Percentiles rank a stretch among this genome's conserved stretches.
phyloP scores from a whole-genome alignment of 2,888 invertebrate genomes.

The Nemapogon koenigi region DNA sequence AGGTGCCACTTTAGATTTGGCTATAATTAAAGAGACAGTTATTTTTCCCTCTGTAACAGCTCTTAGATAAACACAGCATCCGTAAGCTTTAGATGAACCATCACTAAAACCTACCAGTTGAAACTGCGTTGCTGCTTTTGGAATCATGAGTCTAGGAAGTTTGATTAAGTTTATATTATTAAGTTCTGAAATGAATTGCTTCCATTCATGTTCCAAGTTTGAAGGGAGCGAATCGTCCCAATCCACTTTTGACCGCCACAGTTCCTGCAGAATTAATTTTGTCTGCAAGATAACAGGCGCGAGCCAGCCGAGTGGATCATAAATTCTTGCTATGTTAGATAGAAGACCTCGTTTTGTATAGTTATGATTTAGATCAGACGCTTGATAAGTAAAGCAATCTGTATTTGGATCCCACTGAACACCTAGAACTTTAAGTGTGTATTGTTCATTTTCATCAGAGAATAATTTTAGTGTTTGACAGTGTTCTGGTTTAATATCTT shows the following conservation, averaged over 20 bases:
- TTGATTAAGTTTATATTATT: neutral
- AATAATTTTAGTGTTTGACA: slow-evolving; percentile 1
- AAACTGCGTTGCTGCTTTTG: neutral
- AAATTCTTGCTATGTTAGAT: slow-evolving; percentile 10
- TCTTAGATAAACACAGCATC: slow-evolving; percentile 8
- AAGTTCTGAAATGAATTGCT: slow-evolving; percentile 4
- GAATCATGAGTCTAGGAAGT: neutral
- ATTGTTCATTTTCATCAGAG: neutral
- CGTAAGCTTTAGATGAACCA: slow-evolving; percentile 9
- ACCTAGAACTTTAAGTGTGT: slow-evolving; percentile 4
- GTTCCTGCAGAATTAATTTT: slow-evolving; percentile 15
- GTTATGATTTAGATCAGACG: too few species aligned
- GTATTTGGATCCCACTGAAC: too few species aligned
- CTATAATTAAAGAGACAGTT: too few species aligned
- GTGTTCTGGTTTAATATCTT: slow-evolving; percentile 4
- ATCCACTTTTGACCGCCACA: slow-evolving; percentile 13
- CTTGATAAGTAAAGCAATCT: too few species aligned
- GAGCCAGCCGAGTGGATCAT: too few species aligned
- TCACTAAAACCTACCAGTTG: slow-evolving; percentile 3
- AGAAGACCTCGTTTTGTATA: too few species aligned
- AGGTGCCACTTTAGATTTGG: too few species aligned
- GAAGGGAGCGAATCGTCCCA: slow-evolving; percentile 14
- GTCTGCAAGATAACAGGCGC: too few species aligned
- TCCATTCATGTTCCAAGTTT: slow-evolving; percentile 8
- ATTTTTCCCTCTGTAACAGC: neutral